Evolutionary conservation across 2,797 vertebrate species (phyloP).

Genomic region (Anisognathus igniventris): DNA sequence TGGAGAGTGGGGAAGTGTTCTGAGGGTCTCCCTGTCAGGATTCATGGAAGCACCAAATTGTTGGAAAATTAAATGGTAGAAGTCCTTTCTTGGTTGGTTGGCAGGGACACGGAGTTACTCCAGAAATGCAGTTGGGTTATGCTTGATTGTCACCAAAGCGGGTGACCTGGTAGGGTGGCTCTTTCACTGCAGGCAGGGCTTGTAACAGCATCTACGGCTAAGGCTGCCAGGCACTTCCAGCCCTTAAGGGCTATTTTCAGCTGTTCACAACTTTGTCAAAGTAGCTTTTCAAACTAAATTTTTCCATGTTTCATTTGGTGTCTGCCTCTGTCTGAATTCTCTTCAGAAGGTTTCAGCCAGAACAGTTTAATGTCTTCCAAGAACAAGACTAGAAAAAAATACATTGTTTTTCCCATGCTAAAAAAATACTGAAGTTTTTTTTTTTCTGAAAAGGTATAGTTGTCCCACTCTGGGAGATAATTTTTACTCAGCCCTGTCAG

Average conservation of each 20-base stretch:
- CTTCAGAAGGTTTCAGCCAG: neutral
- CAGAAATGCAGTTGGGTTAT: neutral
- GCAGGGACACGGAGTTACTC: neutral
- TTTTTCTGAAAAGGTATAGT: neutral
- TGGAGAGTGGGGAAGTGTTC: neutral
- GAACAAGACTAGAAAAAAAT: neutral
- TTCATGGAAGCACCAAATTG: neutral
- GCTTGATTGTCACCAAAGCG: neutral
- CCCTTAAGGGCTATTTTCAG: neutral
- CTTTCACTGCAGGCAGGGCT: neutral
- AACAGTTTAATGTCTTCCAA: neutral
- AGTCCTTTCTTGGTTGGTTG: neutral
- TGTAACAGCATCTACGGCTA: neutral
- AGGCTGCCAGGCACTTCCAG: neutral
- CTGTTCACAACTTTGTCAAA: neutral
- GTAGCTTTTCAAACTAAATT: neutral
- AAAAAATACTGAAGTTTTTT: neutral
- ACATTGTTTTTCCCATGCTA: neutral
- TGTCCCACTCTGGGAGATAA: neutral
- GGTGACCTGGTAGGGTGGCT: neutral
- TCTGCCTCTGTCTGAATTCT: conserved; percentile 1
- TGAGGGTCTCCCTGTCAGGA: neutral
- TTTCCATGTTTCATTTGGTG: conserved; percentile 8
- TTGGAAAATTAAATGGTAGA: neutral
- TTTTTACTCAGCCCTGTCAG: neutral